Evolutionary conservation across 2,113 vertebrate genomes (phyloP).

Genomic region (Bucco capensis): DNA sequence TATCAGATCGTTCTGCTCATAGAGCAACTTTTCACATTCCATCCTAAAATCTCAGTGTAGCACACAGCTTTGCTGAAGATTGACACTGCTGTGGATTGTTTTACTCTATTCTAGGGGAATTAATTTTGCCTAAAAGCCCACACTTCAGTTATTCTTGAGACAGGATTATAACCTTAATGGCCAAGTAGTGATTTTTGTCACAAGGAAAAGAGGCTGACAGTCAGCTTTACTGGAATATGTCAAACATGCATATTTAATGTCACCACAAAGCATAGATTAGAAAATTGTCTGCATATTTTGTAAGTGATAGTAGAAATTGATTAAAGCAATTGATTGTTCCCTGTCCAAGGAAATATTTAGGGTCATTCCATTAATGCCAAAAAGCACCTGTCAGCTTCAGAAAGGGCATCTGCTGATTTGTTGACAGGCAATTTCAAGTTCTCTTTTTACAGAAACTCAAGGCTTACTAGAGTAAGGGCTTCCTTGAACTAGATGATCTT

Average conservation of each 20-base stretch:
- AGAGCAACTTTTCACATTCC: not conserved
- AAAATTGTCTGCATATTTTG: slow-evolving; percentile 14
- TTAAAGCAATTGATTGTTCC: slow-evolving; percentile 39
- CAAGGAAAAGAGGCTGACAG: not conserved
- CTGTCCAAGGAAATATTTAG: slow-evolving; percentile 14
- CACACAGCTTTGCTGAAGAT: not conserved
- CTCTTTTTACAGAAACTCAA: slow-evolving; percentile 45
- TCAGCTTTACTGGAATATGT: not conserved
- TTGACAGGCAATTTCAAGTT: slow-evolving; percentile 47
- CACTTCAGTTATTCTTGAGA: not conserved
- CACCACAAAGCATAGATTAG: not conserved
- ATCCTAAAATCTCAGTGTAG: not conserved
- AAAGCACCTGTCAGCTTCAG: slow-evolving; percentile 27
- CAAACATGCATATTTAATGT: slow-evolving; percentile 1
- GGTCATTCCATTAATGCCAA: slow-evolving; percentile 30
- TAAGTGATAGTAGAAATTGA: slow-evolving; percentile 25
- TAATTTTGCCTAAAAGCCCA: not conserved
- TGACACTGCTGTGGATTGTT: not conserved
- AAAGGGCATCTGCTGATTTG: slow-evolving; percentile 47
- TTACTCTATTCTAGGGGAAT: not conserved
- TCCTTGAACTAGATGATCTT: not conserved
- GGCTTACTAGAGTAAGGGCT: slow-evolving; percentile 16
- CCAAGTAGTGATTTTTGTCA: not conserved
- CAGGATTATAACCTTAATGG: not conserved
- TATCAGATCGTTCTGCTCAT: not conserved